These are phyloP conservation scores for Tokudaia muenninki DNA, from an alignment of 2,797 vertebrate species.

Conservation along the genomic window DNA sequence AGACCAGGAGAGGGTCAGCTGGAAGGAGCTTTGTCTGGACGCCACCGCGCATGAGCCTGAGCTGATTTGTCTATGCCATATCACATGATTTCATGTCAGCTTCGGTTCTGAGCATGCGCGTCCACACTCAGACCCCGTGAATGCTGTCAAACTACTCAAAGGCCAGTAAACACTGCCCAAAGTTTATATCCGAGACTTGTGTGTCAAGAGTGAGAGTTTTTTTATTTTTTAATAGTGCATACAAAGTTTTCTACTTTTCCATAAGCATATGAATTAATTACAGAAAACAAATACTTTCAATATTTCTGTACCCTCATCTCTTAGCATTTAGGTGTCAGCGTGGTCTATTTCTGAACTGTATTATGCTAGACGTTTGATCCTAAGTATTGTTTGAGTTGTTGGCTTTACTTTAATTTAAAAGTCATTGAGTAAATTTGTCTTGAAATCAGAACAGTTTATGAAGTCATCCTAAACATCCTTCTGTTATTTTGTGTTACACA, in stretches of 20 bases:
- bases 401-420: neutral
- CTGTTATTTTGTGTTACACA: neutral
- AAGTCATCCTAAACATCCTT: neutral
- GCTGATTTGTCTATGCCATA: neutral
- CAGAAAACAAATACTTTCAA: neutral
- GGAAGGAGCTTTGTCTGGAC: neutral
- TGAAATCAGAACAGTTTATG: neutral
- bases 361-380: neutral
- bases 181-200: neutral
- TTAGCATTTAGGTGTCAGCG: neutral
- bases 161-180: too few species aligned
- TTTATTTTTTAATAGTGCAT: neutral
- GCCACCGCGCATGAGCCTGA: neutral
- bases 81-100: neutral
- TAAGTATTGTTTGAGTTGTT: neutral
- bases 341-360: neutral
- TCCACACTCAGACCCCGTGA: neutral
- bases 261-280: neutral
- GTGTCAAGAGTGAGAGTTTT: neutral
- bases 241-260: neutral
- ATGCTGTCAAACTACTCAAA: neutral
- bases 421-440: neutral
- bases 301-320: neutral
- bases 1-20: neutral
- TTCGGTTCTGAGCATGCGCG: neutral